Percentiles rank a stretch among this genome's conserved stretches.
phyloP scores from a whole-genome alignment of 2,113 vertebrate species.

The Proteles cristata region DNA sequence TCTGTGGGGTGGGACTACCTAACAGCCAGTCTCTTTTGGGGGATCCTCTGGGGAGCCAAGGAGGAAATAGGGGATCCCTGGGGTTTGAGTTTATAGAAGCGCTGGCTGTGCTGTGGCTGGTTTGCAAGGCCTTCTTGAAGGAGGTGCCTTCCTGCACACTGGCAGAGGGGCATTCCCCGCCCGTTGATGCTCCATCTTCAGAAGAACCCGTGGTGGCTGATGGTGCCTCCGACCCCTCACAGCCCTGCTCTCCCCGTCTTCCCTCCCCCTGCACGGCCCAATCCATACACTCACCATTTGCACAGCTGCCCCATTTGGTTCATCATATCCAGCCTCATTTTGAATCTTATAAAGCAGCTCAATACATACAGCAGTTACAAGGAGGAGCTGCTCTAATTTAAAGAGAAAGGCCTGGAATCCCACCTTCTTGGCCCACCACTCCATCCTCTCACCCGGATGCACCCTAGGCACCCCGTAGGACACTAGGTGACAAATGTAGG shows the following conservation, averaged over 20 bases:
- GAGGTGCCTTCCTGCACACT: background rate
- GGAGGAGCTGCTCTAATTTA: background rate
- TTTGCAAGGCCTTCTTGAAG: background rate
- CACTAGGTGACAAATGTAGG: background rate
- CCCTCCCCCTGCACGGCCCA: background rate
- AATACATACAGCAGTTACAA: background rate
- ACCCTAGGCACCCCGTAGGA: background rate
- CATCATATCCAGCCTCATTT: background rate
- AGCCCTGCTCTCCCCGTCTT: too few species aligned
- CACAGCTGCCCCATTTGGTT: background rate
- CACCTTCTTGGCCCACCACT: background rate
- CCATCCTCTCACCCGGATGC: background rate
- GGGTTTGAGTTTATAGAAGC: background rate
- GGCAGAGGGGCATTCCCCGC: fast-evolving
- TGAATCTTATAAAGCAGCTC: background rate
- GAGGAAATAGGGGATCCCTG: background rate
- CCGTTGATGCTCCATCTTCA: background rate
- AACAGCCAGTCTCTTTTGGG: background rate
- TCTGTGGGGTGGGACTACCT: background rate
- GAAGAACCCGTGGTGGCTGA: background rate
- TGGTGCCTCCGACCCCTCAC: fast-evolving
- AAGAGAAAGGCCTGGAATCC: background rate
- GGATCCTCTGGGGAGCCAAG: background rate
- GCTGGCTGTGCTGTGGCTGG: too few species aligned
- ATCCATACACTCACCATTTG: background rate